Base-by-base conservation (phyloP, 1,140 invertebrate species). In the Lasioglossum baleicum region DNA sequence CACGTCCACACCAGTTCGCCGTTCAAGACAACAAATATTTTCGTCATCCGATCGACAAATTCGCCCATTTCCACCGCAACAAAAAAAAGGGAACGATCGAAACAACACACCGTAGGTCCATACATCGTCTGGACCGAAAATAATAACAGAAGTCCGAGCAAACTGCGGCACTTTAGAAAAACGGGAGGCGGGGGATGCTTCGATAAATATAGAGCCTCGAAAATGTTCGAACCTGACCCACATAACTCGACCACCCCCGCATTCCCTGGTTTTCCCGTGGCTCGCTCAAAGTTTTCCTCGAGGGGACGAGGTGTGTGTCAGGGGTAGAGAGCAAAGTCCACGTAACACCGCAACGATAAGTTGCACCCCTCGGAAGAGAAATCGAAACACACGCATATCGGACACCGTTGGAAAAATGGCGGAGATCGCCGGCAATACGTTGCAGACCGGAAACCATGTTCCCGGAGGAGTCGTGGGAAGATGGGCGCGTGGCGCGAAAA, bases 361-460 rank as follows among this genome's bases (percentile, higher is more conserved):
- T 72, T 42, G 22, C 13, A 4, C 2, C 35, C 35, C 35, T 20
- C 0, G 22, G 22, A 31, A 51, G 22, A 72, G 60, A 64, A 76
- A 78, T 65, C 75, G 71, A 78, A 78, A 56, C 69, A 40, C 44
- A 11, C 26, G 31, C 22, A 17, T 44, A 44, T 42, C 40, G n/a
- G 68, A 65, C 11, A 31, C 2, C 13, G 31, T 8, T 20, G 4
- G 75, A 78, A 35, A 72, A 72, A 78, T 78, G 68, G 60, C 68
- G 22, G 8, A 8, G 13, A 42, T n/a, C 6, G 44, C 13, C 15
- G n/a, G 68, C 17, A 44, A 78, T 78, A 72, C 68, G 48, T 78
- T 78, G 17, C 31, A 1, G 5, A 4, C 2, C 2, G 22, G 63
- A 31, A 10, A 71, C 17, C 58, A 31, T 22, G 58, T 51, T 42